Conservation (phyloP, 2,888 invertebrate species). For the Cephonodes hylas region DNA sequence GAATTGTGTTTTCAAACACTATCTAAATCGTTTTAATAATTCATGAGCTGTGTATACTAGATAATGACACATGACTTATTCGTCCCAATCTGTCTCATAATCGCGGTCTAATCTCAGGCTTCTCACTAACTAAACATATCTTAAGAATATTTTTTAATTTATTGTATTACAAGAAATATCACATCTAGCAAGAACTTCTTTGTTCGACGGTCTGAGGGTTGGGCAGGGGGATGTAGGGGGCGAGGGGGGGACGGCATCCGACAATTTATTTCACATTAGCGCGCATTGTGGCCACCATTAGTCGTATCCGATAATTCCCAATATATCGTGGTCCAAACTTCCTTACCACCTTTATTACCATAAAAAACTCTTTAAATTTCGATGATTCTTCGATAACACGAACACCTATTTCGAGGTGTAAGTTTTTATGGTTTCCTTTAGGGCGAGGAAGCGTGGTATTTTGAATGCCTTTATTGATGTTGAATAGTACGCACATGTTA, state of each 20-base stretch:
- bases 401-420: neutral
- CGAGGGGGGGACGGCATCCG: slow-evolving; percentile 42
- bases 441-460: neutral
- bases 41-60: too few relatives aligned
- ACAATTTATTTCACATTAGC: slow-evolving; percentile 77
- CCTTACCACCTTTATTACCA: slow-evolving; percentile 38
- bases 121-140: too few relatives aligned
- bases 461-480: neutral
- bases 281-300: slow-evolving; percentile 24
- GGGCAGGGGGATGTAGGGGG: neutral
- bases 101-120: too few relatives aligned
- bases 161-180: neutral
- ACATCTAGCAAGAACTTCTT: neutral
- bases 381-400: neutral
- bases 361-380: slow-evolving; percentile 27
- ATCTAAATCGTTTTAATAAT: too few relatives aligned
- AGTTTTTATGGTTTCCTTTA: neutral
- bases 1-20: too few relatives aligned
- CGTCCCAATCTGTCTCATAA: too few relatives aligned
- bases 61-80: too few relatives aligned
- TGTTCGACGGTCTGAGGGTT: neutral
- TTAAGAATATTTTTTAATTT: too few relatives aligned
- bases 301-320: slow-evolving; percentile 35
- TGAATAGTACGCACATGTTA: neutral
- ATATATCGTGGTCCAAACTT: slow-evolving; percentile 36